Base-by-base conservation (phyloP, 2,888 invertebrate species). In the Aphelenchoides bicaudatus region DNA sequence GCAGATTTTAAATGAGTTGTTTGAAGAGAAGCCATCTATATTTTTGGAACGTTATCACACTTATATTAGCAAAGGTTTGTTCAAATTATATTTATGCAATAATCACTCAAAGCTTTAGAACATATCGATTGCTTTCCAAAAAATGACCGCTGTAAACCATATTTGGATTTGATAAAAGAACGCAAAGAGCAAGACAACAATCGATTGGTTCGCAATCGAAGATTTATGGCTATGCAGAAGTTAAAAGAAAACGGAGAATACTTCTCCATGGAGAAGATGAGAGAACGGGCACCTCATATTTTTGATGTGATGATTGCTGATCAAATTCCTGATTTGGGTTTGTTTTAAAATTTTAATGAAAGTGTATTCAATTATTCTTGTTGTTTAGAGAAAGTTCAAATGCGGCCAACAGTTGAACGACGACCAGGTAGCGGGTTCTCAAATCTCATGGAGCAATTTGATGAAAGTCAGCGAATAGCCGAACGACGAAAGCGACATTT, bases 231-330 rank as follows among this genome's bases (percentile, higher is more conserved):
- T n/a, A 59, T 75, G 63, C 59, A 64, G 34, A 49, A 56, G 23
- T 62, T 75, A 29, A 51, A 66, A 38, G 58, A 63, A 37, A 64
- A 68, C 19, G 73, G 72, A 5, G 58, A 84, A 27, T 93, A 92
- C 80, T 94, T 94, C 75, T 88, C 88, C 78, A 91, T 93, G 79
- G 86, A 86, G 61, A 88, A 90, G 83, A 94, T 94, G 93, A 89
- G 90, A 86, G 87, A 86, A 68, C 82, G 94, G 60, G 89, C 91
- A 80, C 94, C 93, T 0, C 83, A 89, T 53, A 81, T 93, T 0
- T 94, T 90, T 81, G 89, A 93, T 65, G 88, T 91, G 74, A 82
- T 94, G 67, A 84, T 94, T 39, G 93, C 91, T 0, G 88, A 87
- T 74, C 91, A 88, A 80, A 80, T 92, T 66, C 86, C 87, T 2